Percentiles rank a stretch among this genome's conserved stretches.
Evolutionary conservation across 1,140 invertebrate species (phyloP).

Genomic region (Lethrus apterus): DNA sequence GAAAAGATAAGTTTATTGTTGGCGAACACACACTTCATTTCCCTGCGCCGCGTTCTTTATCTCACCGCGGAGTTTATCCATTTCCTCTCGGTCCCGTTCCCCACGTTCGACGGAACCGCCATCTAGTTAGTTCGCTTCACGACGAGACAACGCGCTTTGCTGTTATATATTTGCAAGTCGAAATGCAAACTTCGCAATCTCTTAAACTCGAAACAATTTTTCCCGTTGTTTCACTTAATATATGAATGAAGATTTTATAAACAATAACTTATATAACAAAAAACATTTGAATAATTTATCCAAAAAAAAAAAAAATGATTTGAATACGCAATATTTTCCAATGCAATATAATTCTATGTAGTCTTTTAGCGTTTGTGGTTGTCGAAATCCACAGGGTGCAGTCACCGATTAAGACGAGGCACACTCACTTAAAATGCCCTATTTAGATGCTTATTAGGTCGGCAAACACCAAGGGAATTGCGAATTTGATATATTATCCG

Average conservation of each 20-base stretch:
- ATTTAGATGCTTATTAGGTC: slow-evolving; percentile 31
- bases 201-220: no score
- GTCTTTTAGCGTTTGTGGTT: no score
- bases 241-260: no score
- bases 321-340: no score
- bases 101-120: slow-evolving; percentile 7
- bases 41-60: slow-evolving; percentile 31
- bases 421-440: slow-evolving; percentile 18
- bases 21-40: slow-evolving; percentile 36
- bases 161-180: slow-evolving; percentile 35
- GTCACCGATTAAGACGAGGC: slow-evolving; percentile 10
- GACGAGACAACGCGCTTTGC: slow-evolving; percentile 19
- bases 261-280: no score
- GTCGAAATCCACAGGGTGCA: slow-evolving; percentile 11
- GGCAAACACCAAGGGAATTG: slow-evolving; percentile 23
- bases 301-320: no score
- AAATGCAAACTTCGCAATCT: no score
- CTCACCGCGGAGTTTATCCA: slow-evolving; percentile 35
- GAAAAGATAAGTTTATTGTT: slow-evolving; percentile 36
- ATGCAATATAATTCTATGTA: no score
- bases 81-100: slow-evolving; percentile 31
- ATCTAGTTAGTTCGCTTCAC: slow-evolving; percentile 4
- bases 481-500: slow-evolving; percentile 30
- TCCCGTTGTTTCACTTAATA: no score
- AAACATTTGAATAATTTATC: no score